Conservation (phyloP, 2,113 vertebrate species). For the Junco hyemalis region DNA sequence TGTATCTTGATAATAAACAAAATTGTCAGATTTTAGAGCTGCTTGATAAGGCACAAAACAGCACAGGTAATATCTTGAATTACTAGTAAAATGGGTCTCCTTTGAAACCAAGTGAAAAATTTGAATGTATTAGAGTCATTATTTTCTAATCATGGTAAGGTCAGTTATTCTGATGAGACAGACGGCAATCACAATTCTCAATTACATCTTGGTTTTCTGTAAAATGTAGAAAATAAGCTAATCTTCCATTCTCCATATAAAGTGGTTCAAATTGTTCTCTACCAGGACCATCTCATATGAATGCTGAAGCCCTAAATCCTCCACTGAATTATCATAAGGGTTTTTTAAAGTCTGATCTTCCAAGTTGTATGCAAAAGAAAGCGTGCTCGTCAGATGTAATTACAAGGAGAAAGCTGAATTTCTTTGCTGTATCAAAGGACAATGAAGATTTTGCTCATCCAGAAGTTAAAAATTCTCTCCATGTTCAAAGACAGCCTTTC, state of each 20-base stretch:
- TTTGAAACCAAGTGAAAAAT: slow-evolving; percentile 23
- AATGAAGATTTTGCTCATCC: not conserved
- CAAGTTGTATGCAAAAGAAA: slow-evolving; percentile 3
- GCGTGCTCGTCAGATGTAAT: not conserved
- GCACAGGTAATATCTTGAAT: not conserved
- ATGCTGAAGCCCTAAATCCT: slow-evolving; percentile 22
- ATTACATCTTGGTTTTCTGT: not conserved
- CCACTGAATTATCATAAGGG: not conserved
- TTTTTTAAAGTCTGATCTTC: not conserved
- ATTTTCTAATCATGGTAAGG: not conserved
- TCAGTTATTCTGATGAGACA: not conserved
- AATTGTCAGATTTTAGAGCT: slow-evolving; percentile 1
- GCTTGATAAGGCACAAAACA: not conserved
- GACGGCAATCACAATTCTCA: not conserved
- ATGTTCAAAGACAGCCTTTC: slow-evolving; percentile 7
- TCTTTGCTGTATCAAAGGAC: not conserved
- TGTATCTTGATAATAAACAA: slow-evolving; percentile 4
- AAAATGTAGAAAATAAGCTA: not conserved
- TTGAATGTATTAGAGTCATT: not conserved
- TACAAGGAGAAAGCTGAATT: not conserved
- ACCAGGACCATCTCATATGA: not conserved
- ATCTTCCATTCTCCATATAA: not conserved
- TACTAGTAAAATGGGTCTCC: not conserved
- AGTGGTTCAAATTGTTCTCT: slow-evolving; percentile 48
- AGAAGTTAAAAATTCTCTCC: not conserved